Conservation (phyloP, 2,888 invertebrate genomes). For the Ypsolopha scabrella region DNA sequence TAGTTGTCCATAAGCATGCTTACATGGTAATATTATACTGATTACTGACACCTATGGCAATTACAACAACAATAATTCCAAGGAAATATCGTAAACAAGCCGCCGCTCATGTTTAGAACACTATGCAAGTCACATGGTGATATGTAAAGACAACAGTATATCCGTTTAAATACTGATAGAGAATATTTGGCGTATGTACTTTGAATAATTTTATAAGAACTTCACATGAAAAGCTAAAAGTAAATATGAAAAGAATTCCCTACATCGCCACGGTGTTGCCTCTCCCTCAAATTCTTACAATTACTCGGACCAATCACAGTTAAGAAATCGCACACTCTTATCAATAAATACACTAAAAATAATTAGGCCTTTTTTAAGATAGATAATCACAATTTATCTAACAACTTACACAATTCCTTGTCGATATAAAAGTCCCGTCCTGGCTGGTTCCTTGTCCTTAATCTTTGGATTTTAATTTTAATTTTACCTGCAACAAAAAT, state of each 20-base stretch:
- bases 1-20: constrained; percentile 27
- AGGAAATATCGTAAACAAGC: constrained; percentile 40
- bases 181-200: constrained; percentile 40
- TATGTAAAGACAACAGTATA: constrained; percentile 61
- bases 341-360: constrained; percentile 61
- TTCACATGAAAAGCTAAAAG: constrained; percentile 42
- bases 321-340: constrained; percentile 45
- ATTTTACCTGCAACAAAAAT: constrained; percentile 27
- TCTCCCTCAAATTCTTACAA: constrained; percentile 24
- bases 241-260: constrained; percentile 5
- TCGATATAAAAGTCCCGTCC: constrained; percentile 22
- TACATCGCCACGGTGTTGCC: constrained; percentile 5
- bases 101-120: constrained; percentile 43
- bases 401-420: constrained; percentile 47
- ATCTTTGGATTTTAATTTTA: constrained; percentile 52
- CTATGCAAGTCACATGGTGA: constrained; percentile 65
- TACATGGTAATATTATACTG: constrained; percentile 25
- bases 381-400: constrained; percentile 62
- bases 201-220: constrained; percentile 24
- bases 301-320: constrained; percentile 51
- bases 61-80: constrained; percentile 43
- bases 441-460: constrained; percentile 27
- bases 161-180: constrained; percentile 57
- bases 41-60: constrained; percentile 46
- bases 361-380: constrained; percentile 69